A percentile compares a stretch with the other conserved stretches of the same genome.
Evolutionary conservation across 2,797 vertebrate genomes (phyloP).

Genomic region (Fratercula arctica): DNA sequence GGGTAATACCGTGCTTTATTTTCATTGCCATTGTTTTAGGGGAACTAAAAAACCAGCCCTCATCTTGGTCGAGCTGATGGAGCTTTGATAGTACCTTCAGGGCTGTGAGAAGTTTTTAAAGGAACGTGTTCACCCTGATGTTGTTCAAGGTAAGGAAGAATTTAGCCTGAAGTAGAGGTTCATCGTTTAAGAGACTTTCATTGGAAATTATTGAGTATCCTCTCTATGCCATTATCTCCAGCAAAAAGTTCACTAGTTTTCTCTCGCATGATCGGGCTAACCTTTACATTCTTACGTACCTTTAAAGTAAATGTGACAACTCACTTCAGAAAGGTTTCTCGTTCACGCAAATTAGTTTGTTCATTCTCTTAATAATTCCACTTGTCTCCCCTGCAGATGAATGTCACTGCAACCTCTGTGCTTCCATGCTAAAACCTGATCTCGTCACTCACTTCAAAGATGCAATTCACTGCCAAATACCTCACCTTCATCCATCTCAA

Average conservation of each 20-base stretch:
- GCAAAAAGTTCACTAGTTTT: not conserved
- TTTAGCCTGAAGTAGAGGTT: not conserved
- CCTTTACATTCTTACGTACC: not conserved
- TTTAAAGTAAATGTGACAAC: not conserved
- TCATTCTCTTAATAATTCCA: not conserved
- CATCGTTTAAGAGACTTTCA: not conserved
- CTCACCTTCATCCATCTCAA: constrained; percentile 66
- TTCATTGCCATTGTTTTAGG: not conserved
- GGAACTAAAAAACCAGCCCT: not conserved
- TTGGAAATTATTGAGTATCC: not conserved
- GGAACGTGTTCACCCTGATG: not conserved
- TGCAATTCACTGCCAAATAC: constrained; percentile 40
- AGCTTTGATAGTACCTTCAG: not conserved
- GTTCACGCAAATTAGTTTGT: not conserved
- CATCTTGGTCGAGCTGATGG: not conserved
- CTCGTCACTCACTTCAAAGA: constrained; percentile 44
- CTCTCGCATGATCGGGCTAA: rapidly evolving
- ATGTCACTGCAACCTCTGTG: constrained; percentile 15
- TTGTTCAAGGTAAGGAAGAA: not conserved
- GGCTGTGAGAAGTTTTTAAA: not conserved
- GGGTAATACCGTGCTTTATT: not conserved
- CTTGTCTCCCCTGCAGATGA: not conserved
- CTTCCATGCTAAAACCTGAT: constrained; percentile 18
- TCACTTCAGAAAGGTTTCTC: not conserved
- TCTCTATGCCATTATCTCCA: not conserved